These are phyloP conservation scores for Cairina moschata DNA, from an alignment of 2,113 vertebrate species.

Conservation along the genomic window DNA sequence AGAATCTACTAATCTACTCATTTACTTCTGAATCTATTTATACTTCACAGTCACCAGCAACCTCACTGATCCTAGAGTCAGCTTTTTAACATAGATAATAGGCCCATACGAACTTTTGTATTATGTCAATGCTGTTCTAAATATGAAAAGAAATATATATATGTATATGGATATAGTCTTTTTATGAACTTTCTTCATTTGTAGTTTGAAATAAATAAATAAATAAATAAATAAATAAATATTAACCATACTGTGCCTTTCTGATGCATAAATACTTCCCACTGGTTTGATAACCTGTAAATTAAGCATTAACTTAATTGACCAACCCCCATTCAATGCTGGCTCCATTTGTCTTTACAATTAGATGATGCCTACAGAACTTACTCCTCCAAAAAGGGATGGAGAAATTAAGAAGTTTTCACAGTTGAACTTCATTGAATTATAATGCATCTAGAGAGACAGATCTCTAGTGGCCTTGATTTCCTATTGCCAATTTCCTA, in stretches of 20 bases:
- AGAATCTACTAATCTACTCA: background rate
- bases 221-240: background rate
- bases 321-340: background rate
- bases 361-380: background rate
- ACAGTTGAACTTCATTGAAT: background rate
- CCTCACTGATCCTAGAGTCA: background rate
- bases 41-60: background rate
- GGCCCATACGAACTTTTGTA: background rate
- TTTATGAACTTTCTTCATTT: background rate
- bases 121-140: background rate
- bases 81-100: background rate
- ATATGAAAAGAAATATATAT: background rate
- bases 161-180: background rate
- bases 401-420: background rate
- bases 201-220: background rate
- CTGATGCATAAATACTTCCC: background rate
- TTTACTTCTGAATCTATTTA: conserved; percentile 14
- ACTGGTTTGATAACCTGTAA: conserved; percentile 18
- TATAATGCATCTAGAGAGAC: background rate
- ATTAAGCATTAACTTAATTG: conserved; percentile 39
- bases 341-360: background rate
- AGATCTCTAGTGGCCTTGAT: background rate
- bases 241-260: background rate
- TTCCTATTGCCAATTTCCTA: background rate
- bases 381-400: background rate